These are phyloP conservation scores for Solenopsis invicta DNA, from an alignment of 1,140 invertebrate genomes.

Conservation along the genomic window DNA sequence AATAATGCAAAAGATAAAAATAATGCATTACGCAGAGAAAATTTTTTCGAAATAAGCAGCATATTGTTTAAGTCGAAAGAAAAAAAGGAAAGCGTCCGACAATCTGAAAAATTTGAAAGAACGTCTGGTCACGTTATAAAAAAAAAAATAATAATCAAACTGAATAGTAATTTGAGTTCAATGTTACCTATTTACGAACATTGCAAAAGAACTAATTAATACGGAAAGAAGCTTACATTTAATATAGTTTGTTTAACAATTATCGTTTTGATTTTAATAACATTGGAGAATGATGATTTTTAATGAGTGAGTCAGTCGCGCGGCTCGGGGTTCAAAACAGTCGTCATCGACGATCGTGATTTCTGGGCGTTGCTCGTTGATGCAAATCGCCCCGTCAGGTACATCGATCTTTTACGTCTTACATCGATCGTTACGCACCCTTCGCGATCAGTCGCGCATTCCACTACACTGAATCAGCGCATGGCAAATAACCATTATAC, in stretches of 20 bases:
- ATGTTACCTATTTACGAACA: background rate
- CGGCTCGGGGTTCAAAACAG: background rate
- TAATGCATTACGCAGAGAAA: too few species aligned
- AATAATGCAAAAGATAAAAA: background rate
- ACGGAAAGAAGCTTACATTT: background rate
- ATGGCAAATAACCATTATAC: constrained; percentile 56
- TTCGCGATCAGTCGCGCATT: constrained; percentile 62
- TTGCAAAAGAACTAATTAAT: background rate
- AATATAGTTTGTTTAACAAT: too few species aligned
- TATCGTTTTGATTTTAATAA: too few species aligned
- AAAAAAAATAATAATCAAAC: too few species aligned
- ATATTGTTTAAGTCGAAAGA: background rate
- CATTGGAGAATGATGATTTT: background rate
- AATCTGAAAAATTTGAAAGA: background rate
- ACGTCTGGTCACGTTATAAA: too few species aligned
- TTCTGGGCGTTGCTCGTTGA: constrained; percentile 58
- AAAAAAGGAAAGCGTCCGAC: background rate
- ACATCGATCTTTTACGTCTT: constrained; percentile 59
- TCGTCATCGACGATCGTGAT: constrained; percentile 63
- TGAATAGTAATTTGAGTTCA: background rate
- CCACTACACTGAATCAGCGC: constrained; percentile 61
- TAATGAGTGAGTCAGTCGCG: constrained; percentile 26
- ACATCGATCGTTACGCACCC: constrained; percentile 59
- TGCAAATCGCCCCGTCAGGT: constrained; percentile 64
- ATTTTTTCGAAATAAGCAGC: background rate